Evolutionary conservation across 2,797 vertebrate genomes (phyloP), one percentile per base, ranked within the genome.

Genomic region (Rhabdophis nuchalis): DNA sequence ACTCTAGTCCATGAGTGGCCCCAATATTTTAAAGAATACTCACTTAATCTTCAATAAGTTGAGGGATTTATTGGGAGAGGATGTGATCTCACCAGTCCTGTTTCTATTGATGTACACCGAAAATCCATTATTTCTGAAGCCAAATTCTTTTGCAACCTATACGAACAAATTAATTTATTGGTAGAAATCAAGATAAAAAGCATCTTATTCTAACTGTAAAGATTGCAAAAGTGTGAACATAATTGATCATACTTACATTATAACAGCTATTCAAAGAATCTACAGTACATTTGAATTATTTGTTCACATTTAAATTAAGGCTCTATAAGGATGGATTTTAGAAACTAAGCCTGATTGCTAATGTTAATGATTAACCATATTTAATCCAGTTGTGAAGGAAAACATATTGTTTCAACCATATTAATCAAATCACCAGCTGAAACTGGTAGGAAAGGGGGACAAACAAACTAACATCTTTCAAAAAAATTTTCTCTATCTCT

Each of bases 21-120:
- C 61, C 27, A 25, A 50, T 25, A 86, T 92, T 7, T 50, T 90
- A n/a, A 0, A 9, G 2, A 11, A 18, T 23, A 97, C 98, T 98
- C 96, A 99, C 99, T 99, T 99, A 97, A 99, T 99, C 97, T 99
- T 99, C 13, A 99, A 98, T 89, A 99, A 96, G 95, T 97, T 98
- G 93, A 99, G 98, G 60, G 98, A 97, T 96, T 99, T 99, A 97
- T 98, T 99, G 95, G 99, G 98, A 0, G 98, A 98, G 0, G 98
- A 96, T 8, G 97, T 97, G 92, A 99, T 98, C 97, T 99, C 99
- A 72, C 98, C 99, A 0, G 99, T 99, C 97, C 98, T 98, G 97
- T 99, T 98, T 95, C 99, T 98, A 96, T 99, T 99, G 97, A 98
- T 97, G 97, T 99, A 99, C 94, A 99, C 96, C 0, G 99, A 99